These are phyloP conservation scores for Dipodomys spectabilis DNA, from an alignment of 2,113 vertebrate genomes.

Conservation along the genomic window DNA sequence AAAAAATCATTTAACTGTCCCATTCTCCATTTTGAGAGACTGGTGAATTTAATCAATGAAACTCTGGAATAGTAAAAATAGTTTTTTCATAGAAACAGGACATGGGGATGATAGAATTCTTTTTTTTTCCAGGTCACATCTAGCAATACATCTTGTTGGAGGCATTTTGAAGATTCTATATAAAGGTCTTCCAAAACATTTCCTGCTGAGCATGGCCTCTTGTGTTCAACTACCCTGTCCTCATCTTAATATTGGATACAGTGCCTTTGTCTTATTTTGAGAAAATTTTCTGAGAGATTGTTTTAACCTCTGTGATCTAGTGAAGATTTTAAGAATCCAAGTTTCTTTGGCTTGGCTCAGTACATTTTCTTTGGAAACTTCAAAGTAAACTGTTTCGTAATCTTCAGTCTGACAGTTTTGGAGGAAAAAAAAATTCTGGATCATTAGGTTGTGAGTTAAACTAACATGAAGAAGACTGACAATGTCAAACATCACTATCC, in stretches of 20 bases:
- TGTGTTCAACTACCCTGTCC: neutral
- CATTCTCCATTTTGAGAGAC: neutral
- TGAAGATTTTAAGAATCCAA: neutral
- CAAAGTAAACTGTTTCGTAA: conserved; percentile 24
- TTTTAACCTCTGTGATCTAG: neutral
- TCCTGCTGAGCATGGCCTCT: neutral
- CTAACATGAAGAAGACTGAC: neutral
- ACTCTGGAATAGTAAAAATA: neutral
- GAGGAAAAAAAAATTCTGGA: neutral
- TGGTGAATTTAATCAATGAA: neutral
- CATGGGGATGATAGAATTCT: neutral
- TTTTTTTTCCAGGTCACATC: neutral
- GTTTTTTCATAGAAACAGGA: neutral
- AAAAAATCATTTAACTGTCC: neutral
- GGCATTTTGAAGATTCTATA: neutral
- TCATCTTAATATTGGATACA: neutral
- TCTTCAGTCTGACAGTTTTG: neutral
- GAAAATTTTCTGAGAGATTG: neutral
- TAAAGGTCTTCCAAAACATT: neutral
- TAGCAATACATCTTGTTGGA: neutral
- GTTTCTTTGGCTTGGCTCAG: neutral
- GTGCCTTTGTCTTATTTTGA: neutral
- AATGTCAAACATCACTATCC: neutral
- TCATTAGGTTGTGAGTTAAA: neutral
- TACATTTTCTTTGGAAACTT: neutral